phyloP scores from a whole-genome alignment of 2,113 vertebrate genomes.

The Eclectus roratus region DNA sequence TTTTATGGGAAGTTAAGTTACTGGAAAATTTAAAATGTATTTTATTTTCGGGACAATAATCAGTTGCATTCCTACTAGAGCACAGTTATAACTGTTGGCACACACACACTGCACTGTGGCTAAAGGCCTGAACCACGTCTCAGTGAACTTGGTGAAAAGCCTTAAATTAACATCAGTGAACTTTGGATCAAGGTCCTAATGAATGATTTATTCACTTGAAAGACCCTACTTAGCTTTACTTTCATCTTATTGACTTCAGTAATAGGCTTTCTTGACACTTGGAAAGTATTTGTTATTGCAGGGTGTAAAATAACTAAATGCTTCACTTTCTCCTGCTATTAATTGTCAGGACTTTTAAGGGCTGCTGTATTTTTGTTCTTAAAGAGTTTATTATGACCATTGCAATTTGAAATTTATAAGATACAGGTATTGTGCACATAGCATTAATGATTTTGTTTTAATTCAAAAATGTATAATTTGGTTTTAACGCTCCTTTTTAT shows the following conservation, averaged over 20 bases:
- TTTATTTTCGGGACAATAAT: slow-evolving; percentile 7
- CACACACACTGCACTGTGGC: not conserved
- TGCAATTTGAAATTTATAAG: not conserved
- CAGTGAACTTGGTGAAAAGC: not conserved
- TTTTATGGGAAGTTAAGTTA: slow-evolving; percentile 18
- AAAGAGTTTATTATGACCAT: not conserved
- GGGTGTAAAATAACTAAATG: not conserved
- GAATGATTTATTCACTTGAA: slow-evolving; percentile 1
- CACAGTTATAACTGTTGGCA: not conserved
- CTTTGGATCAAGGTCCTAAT: not conserved
- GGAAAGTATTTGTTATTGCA: not conserved
- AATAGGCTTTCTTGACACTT: not conserved
- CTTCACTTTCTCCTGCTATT: not conserved
- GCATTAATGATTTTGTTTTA: not conserved
- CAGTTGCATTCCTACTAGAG: not conserved
- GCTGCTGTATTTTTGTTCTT: not conserved
- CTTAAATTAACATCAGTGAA: not conserved
- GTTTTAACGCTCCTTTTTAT: not conserved
- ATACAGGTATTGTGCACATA: not conserved
- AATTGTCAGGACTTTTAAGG: not conserved
- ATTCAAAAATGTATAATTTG: not conserved
- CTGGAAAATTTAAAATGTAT: slow-evolving; percentile 1
- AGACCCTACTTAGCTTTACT: slow-evolving; percentile 13
- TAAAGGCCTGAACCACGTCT: not conserved
- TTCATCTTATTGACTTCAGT: not conserved